These are phyloP conservation scores for Ophiodon elongatus DNA, from an alignment of 2,113 vertebrate species.

Conservation along the genomic window DNA sequence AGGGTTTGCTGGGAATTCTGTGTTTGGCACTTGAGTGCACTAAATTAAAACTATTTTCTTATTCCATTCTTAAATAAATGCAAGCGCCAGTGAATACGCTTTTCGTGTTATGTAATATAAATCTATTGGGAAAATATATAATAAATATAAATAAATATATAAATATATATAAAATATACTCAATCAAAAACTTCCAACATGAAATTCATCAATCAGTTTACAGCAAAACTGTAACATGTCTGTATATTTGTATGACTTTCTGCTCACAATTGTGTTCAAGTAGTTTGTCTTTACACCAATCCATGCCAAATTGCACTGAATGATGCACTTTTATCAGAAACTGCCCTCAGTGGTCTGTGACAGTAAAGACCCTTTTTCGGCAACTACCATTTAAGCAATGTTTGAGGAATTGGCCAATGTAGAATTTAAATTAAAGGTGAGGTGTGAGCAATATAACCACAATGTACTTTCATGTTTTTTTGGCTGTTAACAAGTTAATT, in stretches of 20 bases:
- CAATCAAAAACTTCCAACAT: neutral
- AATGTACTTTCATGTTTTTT: slow-evolving; percentile 5
- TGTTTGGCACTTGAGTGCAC: neutral
- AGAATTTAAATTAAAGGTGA: slow-evolving; percentile 2
- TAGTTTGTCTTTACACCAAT: slow-evolving; percentile 8
- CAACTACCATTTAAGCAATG: slow-evolving; percentile 27
- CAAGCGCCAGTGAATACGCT: neutral
- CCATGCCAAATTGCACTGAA: neutral
- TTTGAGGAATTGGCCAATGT: neutral
- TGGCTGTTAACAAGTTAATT: slow-evolving; percentile 6
- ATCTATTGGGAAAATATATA: neutral
- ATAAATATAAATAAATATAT: too few relatives aligned
- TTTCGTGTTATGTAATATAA: neutral
- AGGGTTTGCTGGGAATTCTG: slow-evolving; percentile 17
- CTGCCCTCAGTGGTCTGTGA: neutral
- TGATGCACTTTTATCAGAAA: slow-evolving; percentile 1
- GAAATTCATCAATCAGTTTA: neutral
- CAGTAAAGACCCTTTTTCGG: neutral
- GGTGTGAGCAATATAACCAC: neutral
- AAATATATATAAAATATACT: neutral
- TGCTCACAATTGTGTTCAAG: neutral
- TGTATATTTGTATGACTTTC: neutral
- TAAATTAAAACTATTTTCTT: neutral
- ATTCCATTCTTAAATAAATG: neutral
- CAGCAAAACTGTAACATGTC: neutral